Evolutionary conservation across 2,113 vertebrate species (phyloP).

Genomic region (Channa maculata): DNA sequence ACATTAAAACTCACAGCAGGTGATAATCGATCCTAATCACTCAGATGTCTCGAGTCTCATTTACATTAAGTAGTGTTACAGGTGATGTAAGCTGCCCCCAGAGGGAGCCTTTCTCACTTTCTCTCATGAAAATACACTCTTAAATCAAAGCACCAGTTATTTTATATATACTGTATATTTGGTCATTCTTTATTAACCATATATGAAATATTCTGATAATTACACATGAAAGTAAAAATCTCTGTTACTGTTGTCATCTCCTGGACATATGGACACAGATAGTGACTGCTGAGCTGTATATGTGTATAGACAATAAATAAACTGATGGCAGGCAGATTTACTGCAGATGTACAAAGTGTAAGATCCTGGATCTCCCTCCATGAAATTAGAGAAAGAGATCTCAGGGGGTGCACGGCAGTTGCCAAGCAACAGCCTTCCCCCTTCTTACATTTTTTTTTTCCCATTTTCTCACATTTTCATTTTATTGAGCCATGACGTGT

Average conservation of each 20-base stretch:
- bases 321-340: slow-evolving; percentile 37
- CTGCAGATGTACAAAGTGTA: slow-evolving; percentile 32
- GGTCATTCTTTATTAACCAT: too few species aligned
- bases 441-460: slow-evolving; percentile 57
- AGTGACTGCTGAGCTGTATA: background rate
- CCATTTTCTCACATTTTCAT: slow-evolving; percentile 65
- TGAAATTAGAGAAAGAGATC: slow-evolving; percentile 68
- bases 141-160: background rate
- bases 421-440: slow-evolving; percentile 79
- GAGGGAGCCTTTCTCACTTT: too few species aligned
- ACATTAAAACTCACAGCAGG: too few species aligned
- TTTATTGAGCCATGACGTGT: slow-evolving; percentile 35
- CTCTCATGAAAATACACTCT: background rate
- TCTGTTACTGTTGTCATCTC: slow-evolving; percentile 10
- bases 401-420: slow-evolving; percentile 76
- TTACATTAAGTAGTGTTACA: too few species aligned
- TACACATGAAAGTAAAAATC: background rate
- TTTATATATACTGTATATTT: background rate
- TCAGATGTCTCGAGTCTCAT: too few species aligned
- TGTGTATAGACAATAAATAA: slow-evolving; percentile 29
- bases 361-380: slow-evolving; percentile 59
- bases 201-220: too few species aligned
- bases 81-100: too few species aligned
- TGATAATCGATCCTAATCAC: too few species aligned
- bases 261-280: background rate